Percentiles rank a stretch among this genome's conserved stretches.
phyloP scores from a whole-genome alignment of 1,140 invertebrate genomes.

The Tribolium madens region DNA sequence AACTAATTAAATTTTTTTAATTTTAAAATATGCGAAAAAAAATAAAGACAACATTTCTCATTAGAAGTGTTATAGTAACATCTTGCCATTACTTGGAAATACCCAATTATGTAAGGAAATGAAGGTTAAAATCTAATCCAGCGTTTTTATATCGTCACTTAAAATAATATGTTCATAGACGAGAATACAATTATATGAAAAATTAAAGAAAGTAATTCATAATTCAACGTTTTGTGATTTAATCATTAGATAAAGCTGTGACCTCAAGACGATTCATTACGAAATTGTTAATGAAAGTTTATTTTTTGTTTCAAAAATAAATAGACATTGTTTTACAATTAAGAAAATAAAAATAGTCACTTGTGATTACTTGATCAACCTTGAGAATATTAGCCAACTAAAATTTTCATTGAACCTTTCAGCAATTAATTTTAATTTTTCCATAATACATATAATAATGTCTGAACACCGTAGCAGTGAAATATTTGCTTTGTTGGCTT shows the following conservation, averaged over 20 bases:
- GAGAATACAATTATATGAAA: neutral
- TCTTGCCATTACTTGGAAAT: constrained; percentile 6
- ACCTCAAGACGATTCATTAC: neutral
- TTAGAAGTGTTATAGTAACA: constrained; percentile 1
- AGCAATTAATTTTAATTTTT: constrained; percentile 11
- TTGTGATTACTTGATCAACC: neutral
- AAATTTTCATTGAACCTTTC: constrained; percentile 17
- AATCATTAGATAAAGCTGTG: neutral
- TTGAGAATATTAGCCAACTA: constrained; percentile 9
- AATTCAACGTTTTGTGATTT: neutral
- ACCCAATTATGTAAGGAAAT: constrained; percentile 9
- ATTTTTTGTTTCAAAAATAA: neutral
- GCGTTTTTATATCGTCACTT: constrained; percentile 4
- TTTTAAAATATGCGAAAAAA: neutral
- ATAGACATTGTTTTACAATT: constrained; percentile 7
- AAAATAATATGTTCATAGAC: neutral
- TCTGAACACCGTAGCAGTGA: no score
- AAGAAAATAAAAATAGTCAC: neutral
- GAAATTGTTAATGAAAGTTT: neutral
- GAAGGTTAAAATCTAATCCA: constrained; percentile 5
- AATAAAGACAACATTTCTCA: neutral
- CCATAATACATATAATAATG: neutral
- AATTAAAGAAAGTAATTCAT: neutral
- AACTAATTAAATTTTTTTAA: neutral
- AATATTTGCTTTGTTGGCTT: no score